A percentile compares a stretch with the other conserved stretches of the same genome.
phyloP scores from a whole-genome alignment of 2,888 invertebrate genomes.

The Pteria penguin region DNA sequence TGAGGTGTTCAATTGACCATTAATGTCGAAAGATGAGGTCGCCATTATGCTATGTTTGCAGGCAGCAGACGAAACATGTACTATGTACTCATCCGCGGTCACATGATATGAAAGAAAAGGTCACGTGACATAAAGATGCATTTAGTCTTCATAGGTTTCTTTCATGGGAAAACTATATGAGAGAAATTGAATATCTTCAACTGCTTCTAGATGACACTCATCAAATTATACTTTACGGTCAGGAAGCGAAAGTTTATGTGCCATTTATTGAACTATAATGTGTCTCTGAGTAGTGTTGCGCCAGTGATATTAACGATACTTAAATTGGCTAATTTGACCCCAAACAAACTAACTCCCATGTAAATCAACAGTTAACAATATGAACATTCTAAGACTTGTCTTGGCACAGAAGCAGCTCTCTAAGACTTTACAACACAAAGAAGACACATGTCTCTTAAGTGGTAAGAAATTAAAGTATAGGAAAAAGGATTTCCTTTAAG shows the following conservation, averaged over 20 bases:
- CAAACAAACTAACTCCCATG: conserved; percentile 5
- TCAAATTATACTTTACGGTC: neutral
- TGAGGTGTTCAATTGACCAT: too few relatives aligned
- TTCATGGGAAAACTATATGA: too few relatives aligned
- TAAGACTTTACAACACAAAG: conserved; percentile 1
- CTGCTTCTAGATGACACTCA: conserved; percentile 4
- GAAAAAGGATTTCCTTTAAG: too few relatives aligned
- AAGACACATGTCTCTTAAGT: neutral
- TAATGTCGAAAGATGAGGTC: too few relatives aligned
- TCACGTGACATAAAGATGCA: too few relatives aligned
- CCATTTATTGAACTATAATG: conserved; percentile 1
- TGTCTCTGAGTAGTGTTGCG: conserved; percentile 4
- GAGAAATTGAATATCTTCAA: neutral
- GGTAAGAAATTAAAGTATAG: too few relatives aligned
- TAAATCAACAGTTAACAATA: conserved; percentile 20
- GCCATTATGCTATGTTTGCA: too few relatives aligned
- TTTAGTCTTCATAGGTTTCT: too few relatives aligned
- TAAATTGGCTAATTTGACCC: conserved; percentile 6
- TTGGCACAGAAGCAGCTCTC: conserved; percentile 15
- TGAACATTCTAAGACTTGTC: conserved; percentile 24
- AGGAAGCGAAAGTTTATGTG: conserved; percentile 11
- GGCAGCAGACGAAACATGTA: too few relatives aligned
- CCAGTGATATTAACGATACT: conserved; percentile 12
- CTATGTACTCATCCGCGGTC: too few relatives aligned
- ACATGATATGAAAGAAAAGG: too few relatives aligned